Base-by-base conservation (phyloP, 2,888 invertebrate genomes). In the Drosophila differens region DNA sequence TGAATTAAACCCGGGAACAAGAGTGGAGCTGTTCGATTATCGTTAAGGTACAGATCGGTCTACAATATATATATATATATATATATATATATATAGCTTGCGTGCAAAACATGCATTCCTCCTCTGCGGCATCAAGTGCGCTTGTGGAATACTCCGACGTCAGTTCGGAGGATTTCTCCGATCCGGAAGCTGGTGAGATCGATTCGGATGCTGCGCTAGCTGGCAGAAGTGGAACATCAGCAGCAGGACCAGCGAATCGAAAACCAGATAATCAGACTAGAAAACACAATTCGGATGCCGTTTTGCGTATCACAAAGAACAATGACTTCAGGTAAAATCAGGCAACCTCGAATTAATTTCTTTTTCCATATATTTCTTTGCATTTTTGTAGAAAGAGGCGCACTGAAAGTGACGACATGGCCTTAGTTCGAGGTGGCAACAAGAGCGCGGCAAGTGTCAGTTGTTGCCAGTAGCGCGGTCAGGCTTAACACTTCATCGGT, bases 171-270 rank as follows among this genome's bases (percentile, higher is more conserved):
- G 97, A 97, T 91, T 95, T 98, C 73, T 97, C 97, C 39, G 97
- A 96, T 91, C 97, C 97, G 2, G 98, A 98, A 94, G 97, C 97
- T 52, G 98, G 97, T 68, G 98, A 98, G 94, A 97, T 97, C 84
- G 96, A 97, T 92, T 85, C 90, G 5, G 90, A 91, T 54, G 80
- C 76, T 30, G 84, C 81, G 28, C 53, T 78, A 54, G 65, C 73
- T 44, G 55, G 72, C 47, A 66, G 37, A 41, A 47, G 47, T 35
- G 69, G 25, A 62, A 49, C 55, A 65, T 44, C 68, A 60, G 37
- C 55, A n/a, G 60, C 55, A 16, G 63, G 68, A 32, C 57, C 62
- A 47, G 16, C 25, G 33, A 77, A 68, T 41, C 83, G 67, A 37
- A 76, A 90, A 76, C 72, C 74, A 68, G 81, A 80, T 44, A 76